Base-by-base conservation (phyloP, 2,113 vertebrate species). In the Microtus pennsylvanicus region DNA sequence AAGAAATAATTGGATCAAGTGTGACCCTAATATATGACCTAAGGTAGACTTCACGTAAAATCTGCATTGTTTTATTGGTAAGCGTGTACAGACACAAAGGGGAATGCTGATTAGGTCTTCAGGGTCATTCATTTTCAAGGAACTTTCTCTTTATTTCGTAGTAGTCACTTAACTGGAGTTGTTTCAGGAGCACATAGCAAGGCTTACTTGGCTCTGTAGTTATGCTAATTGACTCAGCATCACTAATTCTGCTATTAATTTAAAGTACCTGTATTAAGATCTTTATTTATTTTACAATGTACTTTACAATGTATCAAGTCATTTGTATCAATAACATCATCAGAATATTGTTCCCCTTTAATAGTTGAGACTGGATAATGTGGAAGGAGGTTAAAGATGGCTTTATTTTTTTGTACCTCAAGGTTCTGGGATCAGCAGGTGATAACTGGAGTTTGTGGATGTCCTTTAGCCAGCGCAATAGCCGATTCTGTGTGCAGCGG, bases 201-300 rank as follows among this genome's bases (percentile, higher is more conserved):
- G 35, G 45, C 47, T 93, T 80, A 93, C 26, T 9, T 17, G 88
- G 16, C 9, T 95, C 45, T 89, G 93, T 89, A 94, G n/a, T 47
- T 93, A 13, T 74, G 19, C 42, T 80, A 52, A 92, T 67, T 74
- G 76, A 93, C 38, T 87, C 61, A 91, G 69, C 65, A 94, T 63
- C 70, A 91, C 45, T 95, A 92, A 65, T 94, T 96, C 88, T 72
- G 50, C 35, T 91, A 85, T 12, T 97, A 90, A 93, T 87, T 90
- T 58, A 28, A 75, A 81, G 81, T 13, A 7, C 42, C 12, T 86
- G 75, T 88, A 92, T 75, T 80, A n/a, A 92, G 13, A 80, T 85
- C 33, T 77, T 22, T 76, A n/a, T 69, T 35, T 92, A 30, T 86
- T 94, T 93, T 83, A n/a, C 35, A n/a, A n/a, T n/a, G 35, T 72